Conservation (phyloP, 2,888 invertebrate species). For the Hybos culiciformis region DNA sequence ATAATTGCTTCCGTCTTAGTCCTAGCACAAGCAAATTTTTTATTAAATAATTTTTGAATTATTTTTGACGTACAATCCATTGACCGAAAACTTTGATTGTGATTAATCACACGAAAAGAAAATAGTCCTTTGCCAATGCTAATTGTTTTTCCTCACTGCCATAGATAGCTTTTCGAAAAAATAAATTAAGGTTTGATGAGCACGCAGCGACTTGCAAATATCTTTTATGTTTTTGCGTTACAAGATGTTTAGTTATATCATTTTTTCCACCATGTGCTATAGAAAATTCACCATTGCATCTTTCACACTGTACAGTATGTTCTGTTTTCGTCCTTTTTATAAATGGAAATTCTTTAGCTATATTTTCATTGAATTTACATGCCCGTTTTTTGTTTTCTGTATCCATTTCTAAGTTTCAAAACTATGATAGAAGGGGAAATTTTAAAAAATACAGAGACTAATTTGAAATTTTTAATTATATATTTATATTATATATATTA, state of each 20-base stretch:
- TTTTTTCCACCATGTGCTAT: slow-evolving; percentile 3
- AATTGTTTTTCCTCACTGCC: slow-evolving; percentile 1
- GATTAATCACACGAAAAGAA: slow-evolving; percentile 3
- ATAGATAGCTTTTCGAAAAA: slow-evolving; percentile 4
- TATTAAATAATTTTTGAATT: slow-evolving; percentile 3
- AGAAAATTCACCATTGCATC: slow-evolving; percentile 6
- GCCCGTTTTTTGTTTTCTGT: neutral
- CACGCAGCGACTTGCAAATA: neutral
- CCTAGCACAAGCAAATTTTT: slow-evolving; percentile 6
- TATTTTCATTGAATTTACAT: slow-evolving; percentile 1
- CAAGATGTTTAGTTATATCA: slow-evolving; percentile 3
- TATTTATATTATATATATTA: neutral
- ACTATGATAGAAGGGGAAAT: neutral
- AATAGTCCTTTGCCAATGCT: neutral
- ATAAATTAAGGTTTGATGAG: neutral
- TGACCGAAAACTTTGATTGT: slow-evolving; percentile 9
- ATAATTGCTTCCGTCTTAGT: slow-evolving; percentile 6
- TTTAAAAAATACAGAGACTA: neutral
- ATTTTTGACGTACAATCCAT: slow-evolving; percentile 8
- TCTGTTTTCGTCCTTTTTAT: slow-evolving; percentile 1
- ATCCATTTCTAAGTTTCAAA: neutral
- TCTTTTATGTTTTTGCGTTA: slow-evolving; percentile 2
- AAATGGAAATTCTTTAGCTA: slow-evolving; percentile 1
- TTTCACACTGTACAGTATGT: neutral
- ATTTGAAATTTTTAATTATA: neutral